Evolutionary conservation across 64 coral and sea anemone genomes (phyloP), one percentile per base, ranked within the genome.

Genomic region (Trachythela sp.): DNA sequence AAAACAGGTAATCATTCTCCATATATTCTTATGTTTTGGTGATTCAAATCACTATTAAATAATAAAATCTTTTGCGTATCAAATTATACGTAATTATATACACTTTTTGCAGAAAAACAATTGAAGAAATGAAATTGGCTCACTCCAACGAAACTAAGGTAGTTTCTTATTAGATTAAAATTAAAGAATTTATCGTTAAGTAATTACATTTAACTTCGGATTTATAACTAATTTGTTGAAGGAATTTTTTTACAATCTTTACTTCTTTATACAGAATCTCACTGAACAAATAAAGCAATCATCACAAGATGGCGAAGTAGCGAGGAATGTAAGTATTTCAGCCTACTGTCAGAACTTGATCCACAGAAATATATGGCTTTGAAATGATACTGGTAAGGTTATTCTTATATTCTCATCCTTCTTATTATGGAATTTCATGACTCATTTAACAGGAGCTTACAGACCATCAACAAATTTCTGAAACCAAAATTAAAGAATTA

Each of bases 61-160:
- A n/a, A n/a, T n/a, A n/a, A n/a, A n/a, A n/a, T n/a, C n/a, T n/a
- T n/a, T n/a, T n/a, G n/a, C n/a, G n/a, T n/a, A n/a, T n/a, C n/a
- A n/a, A n/a, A 85, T 32, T 22, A 34, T 50, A 30, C 42, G n/a
- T 85, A 26, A 30, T 45, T 13, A 58, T 52, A 39, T 75, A 37
- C 51, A 83, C 30, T 32, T 39, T 15, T 15, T 83, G 10, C 40
- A 97, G 95, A 72, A 97, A 97, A 88, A 83, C 93, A 2, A 54
- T 94, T 40, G 95, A 94, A 54, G 93, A 97, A 29, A 68, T 97
- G 15, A 97, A 91, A 88, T 13, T 48, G 29, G 85, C 87, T 32
- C 94, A 97, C 26, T 84, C 94, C 14, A 88, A 94, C 20, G 95
- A 97, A 80, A 89, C 94, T 43, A 94, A 89, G 88, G 95, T 97